Evolutionary conservation across 2,797 vertebrate genomes (phyloP), one percentile per base, ranked within the genome.

Genomic region (Cetoscarus ocellatus): DNA sequence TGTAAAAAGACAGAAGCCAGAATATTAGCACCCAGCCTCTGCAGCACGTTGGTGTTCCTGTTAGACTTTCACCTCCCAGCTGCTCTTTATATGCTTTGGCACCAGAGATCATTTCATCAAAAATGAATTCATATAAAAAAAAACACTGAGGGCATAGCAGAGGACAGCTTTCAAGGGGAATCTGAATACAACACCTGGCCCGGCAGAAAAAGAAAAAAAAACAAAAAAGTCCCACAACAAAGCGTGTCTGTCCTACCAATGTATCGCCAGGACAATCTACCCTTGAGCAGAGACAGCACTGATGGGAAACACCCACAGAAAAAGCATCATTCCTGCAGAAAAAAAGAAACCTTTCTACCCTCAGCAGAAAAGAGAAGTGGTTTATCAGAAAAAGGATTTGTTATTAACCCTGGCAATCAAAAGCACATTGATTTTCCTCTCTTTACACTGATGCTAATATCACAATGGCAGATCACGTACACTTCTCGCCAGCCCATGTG

Each of bases 91-190:
- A 75, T 66, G 54, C 72, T 83, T 86, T 90, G 85, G 80, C 88
- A 82, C 67, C 19, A 49, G 57, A 71, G 73, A 86, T 87, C 68
- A 87, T 88, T 90, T 84, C 50, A 92, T 91, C 86, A 90, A 90
- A 88, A 92, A 86, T 75, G 36, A 86, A 89, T 88, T 88, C 67
- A 82, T 80, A 82, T 80, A 64, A 82, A 83, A 79, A 71, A 67
- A 75, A 54, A 48, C n/a, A 55, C 63, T 75, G 8, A 75, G 81
- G 77, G 64, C 73, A 83, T 77, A 68, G 76, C 80, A 88, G 80
- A 91, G 91, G 88, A 86, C 91, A 81, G 54, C 57, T 76, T 93
- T 88, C 87, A 93, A 93, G 90, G 88, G 73, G 84, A 93, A 91
- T 91, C 69, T 89, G 81, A 91, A 90, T 80, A 83, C 57, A 88